Base-by-base conservation (phyloP, 2,888 invertebrate species). In the Macrophya alboannulata region DNA sequence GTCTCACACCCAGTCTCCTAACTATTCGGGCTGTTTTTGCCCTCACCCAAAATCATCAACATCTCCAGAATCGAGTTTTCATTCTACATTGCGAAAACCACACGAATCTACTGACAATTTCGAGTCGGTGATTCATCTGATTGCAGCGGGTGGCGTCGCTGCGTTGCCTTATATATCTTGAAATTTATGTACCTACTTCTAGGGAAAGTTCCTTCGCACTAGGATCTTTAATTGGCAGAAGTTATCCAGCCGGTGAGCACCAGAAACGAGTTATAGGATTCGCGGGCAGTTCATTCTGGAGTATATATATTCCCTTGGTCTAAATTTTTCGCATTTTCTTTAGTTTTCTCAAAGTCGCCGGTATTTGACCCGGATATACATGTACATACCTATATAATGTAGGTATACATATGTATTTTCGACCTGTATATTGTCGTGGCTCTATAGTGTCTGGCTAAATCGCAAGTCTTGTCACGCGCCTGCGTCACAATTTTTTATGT, bases 391-490 rank as follows among this genome's bases (percentile, higher is more conserved):
- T 71, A n/a, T 62, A 62, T 55, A 55, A 55, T n/a, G n/a, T 12
- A 55, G 3, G 31, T 48, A 48, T 48, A 48, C 12, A 10, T 62
- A 6, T 31, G 74, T 45, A 55, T 77, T 40, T 81, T 81, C 72
- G 72, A 74, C n/a, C 72, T 45, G 72, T 59, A 62, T 81, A 81
- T 81, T 74, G 40, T 62, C 6, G 55, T 59, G 59, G 51, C 17
- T 62, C 37, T 59, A 15, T 76, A 59, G 83, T 43, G 68, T 68
- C 68, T n/a, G 21, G 31, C 68, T 71, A 71, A 83, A 83, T 87
- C 86, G 86, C 85, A 8, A 89, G 86, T 89, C 89, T 48, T 79
- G 88, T 89, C 89, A 89, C 88, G 89, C 89, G 87, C 87, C 85
- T 88, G 86, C 89, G 88, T 87, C 88, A 82, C 86, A 88, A 88